Conservation (phyloP, 2,888 invertebrate genomes). For the Pilophorus perplexus region DNA sequence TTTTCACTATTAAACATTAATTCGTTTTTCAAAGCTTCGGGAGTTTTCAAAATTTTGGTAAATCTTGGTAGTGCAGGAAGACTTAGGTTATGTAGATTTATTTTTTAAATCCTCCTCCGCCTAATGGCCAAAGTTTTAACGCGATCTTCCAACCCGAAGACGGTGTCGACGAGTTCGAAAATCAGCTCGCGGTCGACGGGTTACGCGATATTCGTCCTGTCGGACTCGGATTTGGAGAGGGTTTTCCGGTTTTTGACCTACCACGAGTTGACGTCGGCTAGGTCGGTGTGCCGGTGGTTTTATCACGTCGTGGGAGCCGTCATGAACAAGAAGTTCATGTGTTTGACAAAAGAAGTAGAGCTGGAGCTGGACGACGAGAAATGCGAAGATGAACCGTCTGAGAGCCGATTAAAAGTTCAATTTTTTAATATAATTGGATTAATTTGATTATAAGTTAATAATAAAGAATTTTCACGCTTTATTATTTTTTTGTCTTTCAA, state of each 20-base stretch:
- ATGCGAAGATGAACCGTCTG: not conserved
- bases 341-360: slow-evolving; percentile 17
- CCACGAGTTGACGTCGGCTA: slow-evolving; percentile 25
- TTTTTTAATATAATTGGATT: not conserved
- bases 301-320: slow-evolving; percentile 38
- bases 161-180: too few species aligned
- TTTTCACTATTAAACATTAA: too few species aligned
- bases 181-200: too few species aligned
- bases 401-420: not conserved
- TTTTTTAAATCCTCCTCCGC: too few species aligned
- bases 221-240: slow-evolving; percentile 30
- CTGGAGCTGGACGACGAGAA: slow-evolving; percentile 2
- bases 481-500: not conserved
- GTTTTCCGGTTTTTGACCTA: slow-evolving; percentile 34
- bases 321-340: slow-evolving; percentile 37
- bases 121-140: too few species aligned
- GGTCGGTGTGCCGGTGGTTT: slow-evolving; percentile 42
- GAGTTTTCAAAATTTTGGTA: too few species aligned
- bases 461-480: not conserved
- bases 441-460: not conserved
- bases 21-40: too few species aligned
- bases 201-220: slow-evolving; percentile 35
- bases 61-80: too few species aligned
- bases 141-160: too few species aligned
- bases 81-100: too few species aligned